A percentile compares a stretch with the other conserved stretches of the same genome.
These are phyloP conservation scores for Dromius quadrimaculatus DNA, from an alignment of 2,888 invertebrate genomes.

Conservation along the genomic window DNA sequence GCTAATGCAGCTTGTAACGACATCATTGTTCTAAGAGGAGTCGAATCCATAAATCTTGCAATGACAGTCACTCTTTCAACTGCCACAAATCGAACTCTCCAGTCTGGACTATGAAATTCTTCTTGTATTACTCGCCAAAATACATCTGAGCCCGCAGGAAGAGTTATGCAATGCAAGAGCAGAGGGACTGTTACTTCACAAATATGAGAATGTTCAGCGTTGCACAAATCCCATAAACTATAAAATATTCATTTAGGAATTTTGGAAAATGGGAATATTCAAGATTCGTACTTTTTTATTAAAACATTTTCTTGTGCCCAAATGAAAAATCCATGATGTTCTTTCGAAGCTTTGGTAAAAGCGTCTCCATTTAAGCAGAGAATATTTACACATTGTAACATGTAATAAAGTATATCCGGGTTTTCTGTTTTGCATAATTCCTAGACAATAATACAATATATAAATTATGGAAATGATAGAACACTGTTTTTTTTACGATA, in stretches of 20 bases:
- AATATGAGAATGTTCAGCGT: constrained; percentile 93
- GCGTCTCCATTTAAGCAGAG: constrained; percentile 94
- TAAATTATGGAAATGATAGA: not conserved
- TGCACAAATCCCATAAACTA: constrained; percentile 93
- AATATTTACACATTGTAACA: constrained; percentile 91
- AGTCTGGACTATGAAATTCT: constrained; percentile 91
- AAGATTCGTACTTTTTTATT: constrained; percentile 83
- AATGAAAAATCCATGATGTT: constrained; percentile 92
- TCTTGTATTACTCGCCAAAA: constrained; percentile 96
- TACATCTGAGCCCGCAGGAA: constrained; percentile 94
- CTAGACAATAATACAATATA: constrained; percentile 64
- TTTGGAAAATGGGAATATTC: not conserved
- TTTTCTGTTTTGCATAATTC: constrained; percentile 85
- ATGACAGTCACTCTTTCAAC: constrained; percentile 96
- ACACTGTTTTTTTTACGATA: too few species aligned
- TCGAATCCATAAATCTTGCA: constrained; percentile 92
- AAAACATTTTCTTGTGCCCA: constrained; percentile 97
- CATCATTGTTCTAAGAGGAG: constrained; percentile 85
- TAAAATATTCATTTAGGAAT: constrained; percentile 55
- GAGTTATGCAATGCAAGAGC: constrained; percentile 92
- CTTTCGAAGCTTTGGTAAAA: constrained; percentile 85
- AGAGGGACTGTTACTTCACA: constrained; percentile 93
- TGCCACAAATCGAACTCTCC: constrained; percentile 91
- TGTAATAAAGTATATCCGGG: constrained; percentile 92
- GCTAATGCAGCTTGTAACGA: constrained; percentile 93